These are phyloP conservation scores for Osmerus mordax DNA, from an alignment of 2,113 vertebrate species.

Conservation along the genomic window DNA sequence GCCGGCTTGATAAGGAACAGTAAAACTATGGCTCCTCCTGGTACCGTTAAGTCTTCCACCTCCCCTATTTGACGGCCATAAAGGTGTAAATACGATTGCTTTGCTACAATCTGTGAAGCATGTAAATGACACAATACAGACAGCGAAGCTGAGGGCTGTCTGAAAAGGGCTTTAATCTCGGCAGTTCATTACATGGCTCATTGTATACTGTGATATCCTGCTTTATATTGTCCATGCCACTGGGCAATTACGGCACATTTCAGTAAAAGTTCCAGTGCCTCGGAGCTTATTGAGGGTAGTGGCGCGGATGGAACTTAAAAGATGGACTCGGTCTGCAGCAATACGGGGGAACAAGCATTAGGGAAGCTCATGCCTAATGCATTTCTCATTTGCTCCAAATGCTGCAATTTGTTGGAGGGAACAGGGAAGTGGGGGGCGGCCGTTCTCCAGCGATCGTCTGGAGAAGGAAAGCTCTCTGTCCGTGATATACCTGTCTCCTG, in stretches of 20 bases:
- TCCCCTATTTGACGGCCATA: slow-evolving; percentile 35
- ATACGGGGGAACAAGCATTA: slow-evolving; percentile 56
- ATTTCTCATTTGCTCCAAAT: slow-evolving; percentile 57
- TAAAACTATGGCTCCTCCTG: background rate
- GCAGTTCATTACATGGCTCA: slow-evolving; percentile 64
- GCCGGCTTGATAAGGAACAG: background rate
- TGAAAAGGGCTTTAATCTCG: slow-evolving; percentile 54
- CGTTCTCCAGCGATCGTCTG: no score
- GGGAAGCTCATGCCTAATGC: slow-evolving; percentile 57
- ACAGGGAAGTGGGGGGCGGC: slow-evolving; percentile 1
- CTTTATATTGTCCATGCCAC: slow-evolving; percentile 61
- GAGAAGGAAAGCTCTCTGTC: background rate
- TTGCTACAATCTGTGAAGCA: slow-evolving; percentile 54
- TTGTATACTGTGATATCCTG: slow-evolving; percentile 62
- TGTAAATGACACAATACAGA: slow-evolving; percentile 55
- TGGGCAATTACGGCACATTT: slow-evolving; percentile 64
- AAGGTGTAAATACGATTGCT: slow-evolving; percentile 44
- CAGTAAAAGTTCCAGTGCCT: slow-evolving; percentile 50
- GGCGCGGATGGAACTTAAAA: slow-evolving; percentile 61
- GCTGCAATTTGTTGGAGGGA: slow-evolving; percentile 47
- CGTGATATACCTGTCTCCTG: slow-evolving; percentile 51
- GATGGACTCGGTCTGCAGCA: slow-evolving; percentile 50
- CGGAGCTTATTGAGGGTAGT: slow-evolving; percentile 60
- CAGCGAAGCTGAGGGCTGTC: slow-evolving; percentile 36
- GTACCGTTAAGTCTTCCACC: background rate